A percentile compares a stretch with the other conserved stretches of the same genome.
Evolutionary conservation across 2,797 vertebrate species (phyloP).

Genomic region (Danionella dracula): DNA sequence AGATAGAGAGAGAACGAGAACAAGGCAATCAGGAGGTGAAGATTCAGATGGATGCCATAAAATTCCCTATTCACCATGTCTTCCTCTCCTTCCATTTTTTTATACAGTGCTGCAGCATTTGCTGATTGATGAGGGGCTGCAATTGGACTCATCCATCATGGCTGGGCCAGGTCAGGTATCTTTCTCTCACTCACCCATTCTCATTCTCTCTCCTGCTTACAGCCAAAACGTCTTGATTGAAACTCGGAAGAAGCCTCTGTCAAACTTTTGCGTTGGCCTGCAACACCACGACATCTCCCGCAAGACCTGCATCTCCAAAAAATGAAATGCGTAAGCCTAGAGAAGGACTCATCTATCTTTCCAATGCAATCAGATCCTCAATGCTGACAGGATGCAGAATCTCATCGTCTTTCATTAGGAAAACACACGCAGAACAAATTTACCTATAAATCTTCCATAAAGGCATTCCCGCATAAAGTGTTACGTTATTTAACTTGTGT

Average conservation of each 20-base stretch:
- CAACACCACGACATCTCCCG: neutral
- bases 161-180: slow-evolving; percentile 34
- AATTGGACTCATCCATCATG: slow-evolving; percentile 48
- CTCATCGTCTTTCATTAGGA: neutral
- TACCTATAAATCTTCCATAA: neutral
- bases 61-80: neutral
- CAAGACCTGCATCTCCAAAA: slow-evolving; percentile 4
- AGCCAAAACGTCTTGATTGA: slow-evolving; percentile 30
- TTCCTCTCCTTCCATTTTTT: neutral
- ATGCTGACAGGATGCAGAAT: neutral
- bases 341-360: neutral
- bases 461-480: neutral
- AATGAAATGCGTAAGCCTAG: slow-evolving; percentile 7
- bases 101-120: slow-evolving; percentile 33
- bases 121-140: slow-evolving; percentile 43
- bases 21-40: neutral
- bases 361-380: neutral
- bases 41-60: slow-evolving; percentile 5
- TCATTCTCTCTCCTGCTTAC: slow-evolving; percentile 18
- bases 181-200: slow-evolving; percentile 24
- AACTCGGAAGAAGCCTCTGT: slow-evolving; percentile 31
- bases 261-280: slow-evolving; percentile 23
- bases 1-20: too few relatives aligned
- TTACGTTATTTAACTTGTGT: too few relatives aligned
- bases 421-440: neutral